Conservation (phyloP, 2,888 invertebrate species). For the Hipparchia sbordonii region DNA sequence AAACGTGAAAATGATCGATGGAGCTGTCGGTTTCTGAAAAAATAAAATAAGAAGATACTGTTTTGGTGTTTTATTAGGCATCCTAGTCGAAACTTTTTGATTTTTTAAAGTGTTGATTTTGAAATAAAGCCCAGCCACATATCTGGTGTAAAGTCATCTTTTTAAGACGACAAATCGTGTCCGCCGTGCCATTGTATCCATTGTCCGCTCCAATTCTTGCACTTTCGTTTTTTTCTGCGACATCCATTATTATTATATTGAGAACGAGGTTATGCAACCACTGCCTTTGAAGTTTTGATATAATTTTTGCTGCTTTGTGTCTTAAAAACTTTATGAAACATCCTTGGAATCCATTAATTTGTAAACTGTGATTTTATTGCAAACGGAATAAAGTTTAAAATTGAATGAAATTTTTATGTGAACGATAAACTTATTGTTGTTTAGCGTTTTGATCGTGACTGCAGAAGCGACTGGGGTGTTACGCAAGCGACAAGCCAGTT, state of each 20-base stretch:
- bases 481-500: slow-evolving; percentile 63
- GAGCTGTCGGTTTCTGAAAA: too few species aligned
- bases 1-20: too few species aligned
- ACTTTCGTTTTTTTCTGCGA: slow-evolving; percentile 80
- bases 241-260: slow-evolving; percentile 77
- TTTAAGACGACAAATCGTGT: slow-evolving; percentile 54
- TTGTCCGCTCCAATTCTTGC: slow-evolving; percentile 75
- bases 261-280: slow-evolving; percentile 78
- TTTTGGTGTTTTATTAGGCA: too few species aligned
- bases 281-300: slow-evolving; percentile 78
- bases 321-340: slow-evolving; percentile 41
- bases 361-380: slow-evolving; percentile 34
- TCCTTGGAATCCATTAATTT: neutral
- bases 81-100: too few species aligned
- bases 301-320: slow-evolving; percentile 77
- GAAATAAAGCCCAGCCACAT: slow-evolving; percentile 17
- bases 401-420: slow-evolving; percentile 31
- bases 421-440: slow-evolving; percentile 49
- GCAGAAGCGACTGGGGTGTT: slow-evolving; percentile 72
- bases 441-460: slow-evolving; percentile 72
- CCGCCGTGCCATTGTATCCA: slow-evolving; percentile 71
- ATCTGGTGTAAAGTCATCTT: slow-evolving; percentile 28
- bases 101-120: neutral
- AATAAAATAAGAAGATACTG: too few species aligned
- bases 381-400: slow-evolving; percentile 39